phyloP scores from a whole-genome alignment of 2,888 invertebrate genomes.

The Sepioteuthis lessoniana region DNA sequence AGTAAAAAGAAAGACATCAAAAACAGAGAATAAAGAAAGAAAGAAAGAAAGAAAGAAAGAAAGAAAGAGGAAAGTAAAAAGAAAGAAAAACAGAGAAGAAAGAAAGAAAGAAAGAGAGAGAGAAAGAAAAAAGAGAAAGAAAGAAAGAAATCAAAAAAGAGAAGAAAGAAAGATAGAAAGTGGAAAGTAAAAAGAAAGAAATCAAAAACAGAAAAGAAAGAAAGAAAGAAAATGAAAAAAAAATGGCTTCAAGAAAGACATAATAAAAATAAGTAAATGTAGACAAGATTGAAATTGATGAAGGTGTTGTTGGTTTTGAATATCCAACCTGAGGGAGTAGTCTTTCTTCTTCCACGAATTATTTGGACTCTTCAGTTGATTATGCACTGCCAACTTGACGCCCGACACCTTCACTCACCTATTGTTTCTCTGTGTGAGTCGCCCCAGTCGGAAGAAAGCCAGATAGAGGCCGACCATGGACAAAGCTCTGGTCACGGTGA shows the following conservation, averaged over 20 bases:
- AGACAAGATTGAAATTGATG: not conserved
- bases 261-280: no score
- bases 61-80: no score
- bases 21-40: no score
- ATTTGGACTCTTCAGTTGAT: not conserved
- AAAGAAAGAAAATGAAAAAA: no score
- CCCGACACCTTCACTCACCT: not conserved
- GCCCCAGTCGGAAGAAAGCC: slow-evolving; percentile 33
- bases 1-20: not conserved
- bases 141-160: not conserved
- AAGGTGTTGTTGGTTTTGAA: not conserved
- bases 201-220: no score
- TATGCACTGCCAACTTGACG: not conserved
- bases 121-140: not conserved
- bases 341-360: not conserved
- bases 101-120: not conserved
- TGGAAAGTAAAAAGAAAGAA: not conserved
- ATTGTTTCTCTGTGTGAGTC: not conserved
- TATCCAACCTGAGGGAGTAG: not conserved
- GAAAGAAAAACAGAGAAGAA: no score
- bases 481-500: not conserved
- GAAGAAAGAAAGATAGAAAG: not conserved
- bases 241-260: no score
- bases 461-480: not conserved
- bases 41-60: no score